Base-by-base conservation (phyloP, 53 echinoderm and acorn worm species). In the Echinometra lucunter region DNA sequence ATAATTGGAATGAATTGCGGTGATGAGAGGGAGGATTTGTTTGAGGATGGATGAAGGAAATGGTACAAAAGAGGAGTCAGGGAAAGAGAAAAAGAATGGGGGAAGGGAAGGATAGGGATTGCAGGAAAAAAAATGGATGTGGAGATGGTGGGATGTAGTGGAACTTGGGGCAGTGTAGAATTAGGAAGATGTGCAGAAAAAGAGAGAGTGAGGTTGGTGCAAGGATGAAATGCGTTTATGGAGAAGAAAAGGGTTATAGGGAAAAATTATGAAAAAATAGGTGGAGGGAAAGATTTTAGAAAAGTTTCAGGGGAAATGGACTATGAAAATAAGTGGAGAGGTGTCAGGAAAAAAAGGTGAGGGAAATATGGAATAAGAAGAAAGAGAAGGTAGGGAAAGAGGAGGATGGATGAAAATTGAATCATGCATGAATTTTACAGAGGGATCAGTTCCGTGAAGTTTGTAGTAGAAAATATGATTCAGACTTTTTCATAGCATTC, bases 11-110 rank as follows among this genome's bases (percentile, higher is more conserved):
- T 89, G 89, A 89, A 37, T 89, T 37, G 21, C 37, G 35, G 21
- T 17, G 89, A 89, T 89, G 89, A 60, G 37, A 89, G 57, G 63
- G 57, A 30, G 89, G 89, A 60, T 89, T 89, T 57, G 89, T 18
- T 9, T 15, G 25, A 38, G 70, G 67, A 69, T 21, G 91, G 91
- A 60, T 17, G 60, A 25, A 40, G 60, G 37, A 19, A 58, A 8
- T 11, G 90, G 37, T 34, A 4, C 32, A 37, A 89, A 58, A 63
- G 60, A 75, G 18, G 40, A 40, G 38, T 12, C 18, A 21, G 18
- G 8, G 9, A 35, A 35, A 35, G 15, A 72, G 72, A 35, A 9
- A 35, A 35, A 30, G 30, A 1, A 28, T 72, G 30, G 30, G 11
- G 35, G 11, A 35, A 1, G 35, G 35, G 7, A 35, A 72, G 0